Base-by-base conservation (phyloP, 2,113 vertebrate species). In the Misgurnus anguillicaudatus region DNA sequence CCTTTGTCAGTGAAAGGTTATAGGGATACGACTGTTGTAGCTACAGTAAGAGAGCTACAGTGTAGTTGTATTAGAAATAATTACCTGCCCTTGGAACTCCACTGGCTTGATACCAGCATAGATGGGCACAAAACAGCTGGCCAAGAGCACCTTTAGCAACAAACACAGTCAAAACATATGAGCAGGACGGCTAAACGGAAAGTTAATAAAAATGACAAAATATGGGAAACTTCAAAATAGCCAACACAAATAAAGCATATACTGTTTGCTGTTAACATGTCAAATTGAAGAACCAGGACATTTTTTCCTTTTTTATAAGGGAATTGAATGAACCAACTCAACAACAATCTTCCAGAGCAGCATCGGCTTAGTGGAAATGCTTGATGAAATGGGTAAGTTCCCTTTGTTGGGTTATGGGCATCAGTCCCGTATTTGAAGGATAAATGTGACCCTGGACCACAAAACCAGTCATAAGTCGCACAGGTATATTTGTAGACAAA, bases 61-160 rank as follows among this genome's bases (percentile, higher is more conserved):
- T 31, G 24, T 31, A 9, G 42, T 47, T 6, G 38, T 21, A 62
- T 42, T 55, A 24, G 36, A 47, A 66, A 1, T 9, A 4, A 17
- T 90, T 92, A 98, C 96, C 95, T 97, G 90, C 85, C 95, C 96
- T 85, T 88, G 87, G 83, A 95, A 95, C n/a, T 96, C 91, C 81
- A 97, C 93, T 1, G 95, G 87, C 58, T 87, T 94, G 42, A 94
- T 53, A 83, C 96, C 96, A 61, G 95, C 94, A 67, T 96, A 98
- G 0, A 96, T 0, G 0, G 96, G 96, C 55, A 98, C 84, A 81
- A 95, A 98, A 84, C 96, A 95, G 89, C 96, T 98, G 75, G 96
- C 96, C 64, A 97, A 83, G 0, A 98, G 92, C 9, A 93, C 94
- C 96, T 98, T 70, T 0, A 58, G 48, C 66, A 24, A 61, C 53